A percentile compares a stretch with the other conserved stretches of the same genome.
Conservation (phyloP, 1,140 invertebrate species). For the Tyrophagus putrescentiae region DNA sequence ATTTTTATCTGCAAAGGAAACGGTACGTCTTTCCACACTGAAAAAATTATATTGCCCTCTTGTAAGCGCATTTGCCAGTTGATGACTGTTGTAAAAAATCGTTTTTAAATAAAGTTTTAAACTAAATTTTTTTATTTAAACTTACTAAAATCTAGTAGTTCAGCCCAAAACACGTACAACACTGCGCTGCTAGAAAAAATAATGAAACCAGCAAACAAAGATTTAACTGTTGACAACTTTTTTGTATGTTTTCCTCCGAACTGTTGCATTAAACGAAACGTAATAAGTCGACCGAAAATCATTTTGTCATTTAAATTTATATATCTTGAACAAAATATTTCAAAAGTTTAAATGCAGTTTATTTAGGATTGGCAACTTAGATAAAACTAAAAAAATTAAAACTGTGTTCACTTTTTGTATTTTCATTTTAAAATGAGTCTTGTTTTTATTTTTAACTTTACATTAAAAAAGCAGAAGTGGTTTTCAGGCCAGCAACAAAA, state of each 20-base stretch:
- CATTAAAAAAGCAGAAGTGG: too few species aligned
- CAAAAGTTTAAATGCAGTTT: too few species aligned
- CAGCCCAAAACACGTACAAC: background rate
- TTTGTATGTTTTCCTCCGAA: background rate
- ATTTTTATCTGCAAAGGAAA: constrained; percentile 6
- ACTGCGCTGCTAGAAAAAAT: background rate
- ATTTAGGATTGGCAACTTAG: too few species aligned
- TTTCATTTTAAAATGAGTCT: too few species aligned
- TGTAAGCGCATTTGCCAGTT: constrained; percentile 1
- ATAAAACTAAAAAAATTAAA: too few species aligned
- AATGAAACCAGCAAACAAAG: background rate
- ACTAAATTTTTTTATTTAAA: background rate
- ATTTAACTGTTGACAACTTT: background rate
- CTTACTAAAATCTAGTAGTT: background rate
- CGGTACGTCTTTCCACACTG: background rate
- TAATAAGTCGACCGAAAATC: background rate
- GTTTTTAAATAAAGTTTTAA: background rate
- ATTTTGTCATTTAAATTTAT: too few species aligned
- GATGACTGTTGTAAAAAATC: background rate
- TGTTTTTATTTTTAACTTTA: too few species aligned
- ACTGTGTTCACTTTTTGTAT: too few species aligned
- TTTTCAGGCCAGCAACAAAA: too few species aligned
- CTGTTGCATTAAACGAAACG: background rate
- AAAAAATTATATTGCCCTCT: background rate
- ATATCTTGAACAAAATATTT: too few species aligned